phyloP scores from a whole-genome alignment of 37 sponge, comb jelly and placozoan genomes.

The Halisarca cf. caerulea region DNA sequence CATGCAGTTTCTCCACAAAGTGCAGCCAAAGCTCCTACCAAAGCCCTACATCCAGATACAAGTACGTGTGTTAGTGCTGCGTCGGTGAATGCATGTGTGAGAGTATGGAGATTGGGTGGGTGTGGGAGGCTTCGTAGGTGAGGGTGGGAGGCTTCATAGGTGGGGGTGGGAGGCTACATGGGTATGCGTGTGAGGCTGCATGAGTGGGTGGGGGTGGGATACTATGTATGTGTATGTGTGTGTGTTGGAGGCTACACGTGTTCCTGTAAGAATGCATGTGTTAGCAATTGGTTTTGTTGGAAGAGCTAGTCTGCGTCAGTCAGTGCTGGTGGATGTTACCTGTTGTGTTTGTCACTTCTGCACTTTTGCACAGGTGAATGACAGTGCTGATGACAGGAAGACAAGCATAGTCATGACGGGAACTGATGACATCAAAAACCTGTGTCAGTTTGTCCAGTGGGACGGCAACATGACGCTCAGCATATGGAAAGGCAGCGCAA shows the following conservation, averaged over 20 bases:
- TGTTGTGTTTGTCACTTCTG: background rate
- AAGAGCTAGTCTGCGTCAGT: too few relatives aligned
- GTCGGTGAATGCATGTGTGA: too few relatives aligned
- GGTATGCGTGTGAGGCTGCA: background rate
- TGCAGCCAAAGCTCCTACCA: background rate
- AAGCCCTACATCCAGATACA: conserved; percentile 5
- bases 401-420: conserved; percentile 72
- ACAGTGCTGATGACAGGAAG: conserved; percentile 38
- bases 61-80: background rate
- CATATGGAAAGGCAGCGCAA: conserved; percentile 55
- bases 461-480: conserved; percentile 40
- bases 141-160: background rate
- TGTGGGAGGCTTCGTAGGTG: background rate
- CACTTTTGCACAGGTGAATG: conserved; percentile 43
- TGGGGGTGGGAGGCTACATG: background rate
- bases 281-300: too few relatives aligned
- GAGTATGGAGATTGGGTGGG: background rate
- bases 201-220: too few relatives aligned
- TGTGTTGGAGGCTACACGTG: too few relatives aligned
- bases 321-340: too few relatives aligned
- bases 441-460: conserved; percentile 76
- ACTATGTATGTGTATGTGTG: too few relatives aligned
- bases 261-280: too few relatives aligned
- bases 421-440: conserved; percentile 27
- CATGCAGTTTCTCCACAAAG: conserved; percentile 35